Conservation (phyloP, 2,797 vertebrate species). For the Rhynchonycteris naso region DNA sequence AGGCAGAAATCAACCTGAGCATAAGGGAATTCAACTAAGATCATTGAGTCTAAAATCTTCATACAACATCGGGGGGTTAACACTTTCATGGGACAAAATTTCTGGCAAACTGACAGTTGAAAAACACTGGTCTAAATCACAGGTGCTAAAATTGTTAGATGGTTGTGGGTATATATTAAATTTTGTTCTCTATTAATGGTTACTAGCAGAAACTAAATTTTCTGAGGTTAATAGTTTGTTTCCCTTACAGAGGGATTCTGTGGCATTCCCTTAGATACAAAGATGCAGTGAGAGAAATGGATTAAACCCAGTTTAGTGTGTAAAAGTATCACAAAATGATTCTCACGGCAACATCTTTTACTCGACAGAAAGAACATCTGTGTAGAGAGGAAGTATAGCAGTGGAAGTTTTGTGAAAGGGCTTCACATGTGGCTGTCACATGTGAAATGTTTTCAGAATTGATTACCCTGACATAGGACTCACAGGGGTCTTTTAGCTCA, state of each 20-base stretch:
- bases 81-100: too few relatives aligned
- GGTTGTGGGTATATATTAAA: neutral
- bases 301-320: neutral
- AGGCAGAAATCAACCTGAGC: too few relatives aligned
- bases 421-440: conserved; percentile 57
- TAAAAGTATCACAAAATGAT: conserved; percentile 57
- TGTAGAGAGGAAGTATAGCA: neutral
- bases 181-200: neutral
- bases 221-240: neutral
- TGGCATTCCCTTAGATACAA: conserved; percentile 54
- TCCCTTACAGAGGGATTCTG: conserved; percentile 28
- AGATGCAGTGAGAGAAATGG: conserved; percentile 9
- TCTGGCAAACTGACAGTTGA: too few relatives aligned
- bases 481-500: conserved; percentile 2
- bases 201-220: neutral
- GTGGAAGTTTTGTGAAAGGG: conserved; percentile 41
- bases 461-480: conserved; percentile 53
- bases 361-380: conserved; percentile 68
- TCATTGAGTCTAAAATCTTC: too few relatives aligned
- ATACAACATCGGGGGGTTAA: too few relatives aligned
- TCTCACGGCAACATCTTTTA: conserved; percentile 35
- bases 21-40: too few relatives aligned
- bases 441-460: conserved; percentile 58
- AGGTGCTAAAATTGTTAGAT: neutral
- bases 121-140: neutral